Conservation (phyloP, 2,888 invertebrate genomes). For the Acholoe squamosa region DNA sequence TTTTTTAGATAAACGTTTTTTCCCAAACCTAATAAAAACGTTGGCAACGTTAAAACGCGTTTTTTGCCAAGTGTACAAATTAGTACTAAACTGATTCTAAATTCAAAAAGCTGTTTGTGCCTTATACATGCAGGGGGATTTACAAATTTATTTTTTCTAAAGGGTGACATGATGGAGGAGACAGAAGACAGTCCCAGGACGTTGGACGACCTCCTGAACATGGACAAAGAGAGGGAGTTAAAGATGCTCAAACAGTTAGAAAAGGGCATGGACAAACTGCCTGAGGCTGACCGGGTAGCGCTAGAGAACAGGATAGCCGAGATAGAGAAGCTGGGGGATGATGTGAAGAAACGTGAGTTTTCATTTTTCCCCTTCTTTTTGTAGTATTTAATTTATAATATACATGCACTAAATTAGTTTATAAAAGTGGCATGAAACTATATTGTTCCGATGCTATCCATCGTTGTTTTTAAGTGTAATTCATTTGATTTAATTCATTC, state of each 20-base stretch:
- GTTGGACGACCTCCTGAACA: background rate
- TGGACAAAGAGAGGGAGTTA: background rate
- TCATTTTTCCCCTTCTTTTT: no score
- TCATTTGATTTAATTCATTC: no score
- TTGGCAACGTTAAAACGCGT: no score
- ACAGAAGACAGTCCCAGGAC: background rate
- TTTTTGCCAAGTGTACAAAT: background rate
- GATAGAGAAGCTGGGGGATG: background rate
- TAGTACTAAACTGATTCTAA: background rate
- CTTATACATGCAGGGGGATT: background rate
- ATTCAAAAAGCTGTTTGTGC: background rate
- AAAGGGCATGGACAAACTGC: background rate
- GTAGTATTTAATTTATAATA: no score
- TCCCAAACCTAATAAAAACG: no score
- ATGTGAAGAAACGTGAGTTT: background rate
- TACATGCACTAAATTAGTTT: no score
- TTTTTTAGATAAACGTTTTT: no score
- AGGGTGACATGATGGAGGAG: background rate
- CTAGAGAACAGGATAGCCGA: background rate
- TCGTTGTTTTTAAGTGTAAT: no score
- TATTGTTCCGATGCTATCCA: no score
- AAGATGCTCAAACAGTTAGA: background rate
- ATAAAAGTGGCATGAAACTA: no score
- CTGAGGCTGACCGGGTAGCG: background rate
- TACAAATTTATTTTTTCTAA: background rate